Conservation (phyloP, 2,888 invertebrate genomes). For the Cosmia trapezina region DNA sequence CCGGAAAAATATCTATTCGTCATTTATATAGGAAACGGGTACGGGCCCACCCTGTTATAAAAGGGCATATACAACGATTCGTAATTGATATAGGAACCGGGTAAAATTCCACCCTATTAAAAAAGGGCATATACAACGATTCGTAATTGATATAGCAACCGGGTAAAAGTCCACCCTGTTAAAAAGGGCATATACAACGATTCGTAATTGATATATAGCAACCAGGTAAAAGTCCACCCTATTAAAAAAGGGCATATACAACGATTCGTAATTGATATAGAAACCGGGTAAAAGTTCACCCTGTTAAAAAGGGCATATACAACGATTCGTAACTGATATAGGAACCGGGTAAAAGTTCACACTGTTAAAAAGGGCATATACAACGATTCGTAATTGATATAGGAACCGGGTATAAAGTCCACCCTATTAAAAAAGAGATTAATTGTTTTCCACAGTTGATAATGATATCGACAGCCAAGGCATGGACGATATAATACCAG, state of each 20-base stretch:
- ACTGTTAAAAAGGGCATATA: not conserved
- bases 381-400: not conserved
- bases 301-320: not conserved
- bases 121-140: too few relatives aligned
- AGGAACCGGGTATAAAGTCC: not conserved
- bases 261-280: too few relatives aligned
- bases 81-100: not conserved
- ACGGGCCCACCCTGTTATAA: too few relatives aligned
- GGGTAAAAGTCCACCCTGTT: not conserved
- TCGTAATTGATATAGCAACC: too few relatives aligned
- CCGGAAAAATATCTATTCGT: not conserved
- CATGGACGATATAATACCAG: constrained; percentile 79
- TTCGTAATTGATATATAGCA: not conserved
- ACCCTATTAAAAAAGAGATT: not conserved
- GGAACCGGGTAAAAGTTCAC: not conserved
- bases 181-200: not conserved
- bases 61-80: not conserved
- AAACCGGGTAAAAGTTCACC: not conserved
- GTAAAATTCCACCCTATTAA: not conserved
- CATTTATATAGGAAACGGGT: not conserved
- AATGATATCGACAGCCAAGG: constrained; percentile 74
- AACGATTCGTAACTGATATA: not conserved
- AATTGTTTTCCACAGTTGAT: constrained; percentile 60
- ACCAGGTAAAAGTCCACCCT: not conserved
- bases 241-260: not conserved